Base-by-base conservation (phyloP, 92 coral and sea anemone species). In the Bergia puertoricense region DNA sequence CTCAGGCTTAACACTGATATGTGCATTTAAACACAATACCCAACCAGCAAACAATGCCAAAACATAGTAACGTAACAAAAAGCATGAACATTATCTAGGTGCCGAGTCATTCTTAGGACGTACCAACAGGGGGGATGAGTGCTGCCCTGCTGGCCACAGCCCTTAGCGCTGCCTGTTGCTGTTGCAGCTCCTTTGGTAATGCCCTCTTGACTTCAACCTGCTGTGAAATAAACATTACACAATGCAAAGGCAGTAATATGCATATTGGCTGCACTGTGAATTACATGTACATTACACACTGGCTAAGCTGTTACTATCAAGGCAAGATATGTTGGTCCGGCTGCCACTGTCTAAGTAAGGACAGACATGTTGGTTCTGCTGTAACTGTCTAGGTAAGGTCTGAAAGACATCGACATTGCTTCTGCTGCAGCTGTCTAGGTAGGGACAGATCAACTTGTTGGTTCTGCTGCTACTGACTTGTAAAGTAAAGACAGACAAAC, bases 181-280 rank as follows among this genome's bases (percentile, higher is more conserved):
- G 98, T 78, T 95, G 98, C 3, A 95, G 91, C 74, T 97, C 99
- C 79, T 97, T 97, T 0, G 99, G 95, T 80, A 97, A 92, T 39
- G 99, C 99, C 85, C 98, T 90, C 76, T 97, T 97, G 57, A 97
- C 99, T 88, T 97, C 99, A 85, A 97, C 99, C 98, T 96, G 86
- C 9, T 81, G 15, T 30, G 77, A 50, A n/a, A 79, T 3, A 62
- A 87, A 40, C 16, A 40, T 8, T 51, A 2, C 57, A 51, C 57
- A 51, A 30, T 30, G 30, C 30, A 30, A 30, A 30, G 30, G 50
- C 50, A 46, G 50, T 8, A 5, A 46, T 8, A 46, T 8, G 5
- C 50, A 2, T 3, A 2, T 8, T 46, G 8, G 50, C 50, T 46
- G 0, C 50, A 46, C 50, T 5, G 50, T 46, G 50, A 8, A 5